Conservation (phyloP, 2,888 invertebrate species). For the Trypoxylon attenuatum region DNA sequence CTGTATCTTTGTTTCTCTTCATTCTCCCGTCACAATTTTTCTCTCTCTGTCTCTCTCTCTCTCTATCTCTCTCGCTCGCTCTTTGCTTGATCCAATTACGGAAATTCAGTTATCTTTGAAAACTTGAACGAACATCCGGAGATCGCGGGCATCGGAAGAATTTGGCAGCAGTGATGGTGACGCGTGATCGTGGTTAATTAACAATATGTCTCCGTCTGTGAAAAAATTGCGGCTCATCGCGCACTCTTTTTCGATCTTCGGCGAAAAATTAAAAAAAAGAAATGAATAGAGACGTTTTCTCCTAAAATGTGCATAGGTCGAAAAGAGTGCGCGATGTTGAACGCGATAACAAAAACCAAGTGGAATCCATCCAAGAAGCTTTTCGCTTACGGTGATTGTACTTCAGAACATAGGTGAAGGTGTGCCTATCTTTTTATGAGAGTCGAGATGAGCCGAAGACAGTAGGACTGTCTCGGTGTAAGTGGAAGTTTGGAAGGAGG, state of each 20-base stretch:
- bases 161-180: constrained; percentile 52
- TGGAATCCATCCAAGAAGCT: constrained; percentile 72
- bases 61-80: too few species aligned
- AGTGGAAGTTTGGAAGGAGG: too few species aligned
- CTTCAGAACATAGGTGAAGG: constrained; percentile 67
- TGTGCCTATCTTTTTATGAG: constrained; percentile 63
- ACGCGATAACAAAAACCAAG: constrained; percentile 58
- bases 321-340: constrained; percentile 45
- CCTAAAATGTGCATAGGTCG: neutral
- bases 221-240: constrained; percentile 53
- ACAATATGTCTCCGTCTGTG: constrained; percentile 64
- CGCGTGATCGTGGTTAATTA: constrained; percentile 47
- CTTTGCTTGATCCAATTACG: constrained; percentile 5
- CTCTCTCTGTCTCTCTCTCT: too few species aligned
- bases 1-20: too few species aligned
- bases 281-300: neutral
- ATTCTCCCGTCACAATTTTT: too few species aligned
- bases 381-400: constrained; percentile 72
- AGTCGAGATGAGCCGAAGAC: constrained; percentile 18
- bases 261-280: neutral
- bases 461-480: too few species aligned
- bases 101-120: constrained; percentile 7
- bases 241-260: constrained; percentile 2
- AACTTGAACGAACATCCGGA: too few species aligned
- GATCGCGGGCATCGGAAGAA: constrained; percentile 6